Base-by-base conservation (phyloP, 2,888 invertebrate species). In the Eustalomyia histrio region DNA sequence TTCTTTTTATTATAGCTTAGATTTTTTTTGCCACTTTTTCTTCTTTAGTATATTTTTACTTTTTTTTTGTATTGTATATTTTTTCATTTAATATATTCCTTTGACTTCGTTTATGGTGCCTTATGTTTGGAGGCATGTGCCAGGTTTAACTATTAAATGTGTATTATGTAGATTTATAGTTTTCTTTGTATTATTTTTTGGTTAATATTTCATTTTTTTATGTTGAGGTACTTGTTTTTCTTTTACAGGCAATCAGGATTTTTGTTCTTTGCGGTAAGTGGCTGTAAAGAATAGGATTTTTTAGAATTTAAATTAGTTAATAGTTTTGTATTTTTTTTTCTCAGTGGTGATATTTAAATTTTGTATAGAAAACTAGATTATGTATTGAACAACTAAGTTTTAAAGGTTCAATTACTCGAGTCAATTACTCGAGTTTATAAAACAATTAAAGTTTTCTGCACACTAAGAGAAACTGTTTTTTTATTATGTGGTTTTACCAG, bases 141-240 rank as follows among this genome's bases (percentile, higher is more conserved):
- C 72, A 72, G 72, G 65, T 55, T 72, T 50, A 72, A 50, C 55
- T 68, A 73, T 79, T 68, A 68, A 72, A 72, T 61, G 8, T n/a
- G 61, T 61, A 61, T 73, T 79, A 68, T 73, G 67, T 60, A 73
- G 60, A 67, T 67, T 72, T 72, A 35, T 55, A 43, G 43, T 50
- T 55, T 24, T 52, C 0, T 10, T 29, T 39, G 9, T 17, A 3
- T 57, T 14, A 12, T 1, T 16, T 1, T 16, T 50, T 50, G 16
- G n/a, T 47, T n/a, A 47, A 16, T 24, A 14, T 61, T 61, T 61
- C 24, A 12, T 16, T 63, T 33, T 55, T 53, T 61, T 57, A 1
- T n/a, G 21, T 39, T 7, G 29, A 52, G 3, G 29, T 18, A 53
- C 29, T 47, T n/a, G n/a, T n/a, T n/a, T n/a, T n/a, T n/a, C n/a